phyloP scores from a whole-genome alignment of 1,140 invertebrate species.

The Oncopodura yosiiana region DNA sequence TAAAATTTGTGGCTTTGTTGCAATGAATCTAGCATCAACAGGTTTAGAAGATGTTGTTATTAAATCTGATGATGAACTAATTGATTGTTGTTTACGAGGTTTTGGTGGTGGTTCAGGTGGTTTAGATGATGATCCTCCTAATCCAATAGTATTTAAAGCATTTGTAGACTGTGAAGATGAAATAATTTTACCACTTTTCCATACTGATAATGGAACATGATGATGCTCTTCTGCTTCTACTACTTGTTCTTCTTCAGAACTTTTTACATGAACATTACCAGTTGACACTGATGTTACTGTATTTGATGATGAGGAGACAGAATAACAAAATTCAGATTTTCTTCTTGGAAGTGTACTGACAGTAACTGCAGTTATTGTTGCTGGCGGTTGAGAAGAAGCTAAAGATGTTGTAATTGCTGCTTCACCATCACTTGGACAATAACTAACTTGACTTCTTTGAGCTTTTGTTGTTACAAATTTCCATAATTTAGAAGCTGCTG shows the following conservation, averaged over 20 bases:
- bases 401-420: conserved; percentile 33
- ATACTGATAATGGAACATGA: background rate
- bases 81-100: conserved; percentile 16
- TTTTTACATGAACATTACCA: background rate
- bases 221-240: background rate
- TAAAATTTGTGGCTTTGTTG: conserved; percentile 37
- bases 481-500: conserved; percentile 23
- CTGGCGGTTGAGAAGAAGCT: conserved; percentile 37
- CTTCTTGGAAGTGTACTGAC: conserved; percentile 19
- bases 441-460: background rate
- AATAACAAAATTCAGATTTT: conserved; percentile 12
- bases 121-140: background rate
- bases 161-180: conserved; percentile 29
- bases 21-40: conserved; percentile 38
- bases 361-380: too few relatives aligned
- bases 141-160: conserved; percentile 20
- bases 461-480: conserved; percentile 20
- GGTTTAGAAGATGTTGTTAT: conserved; percentile 3
- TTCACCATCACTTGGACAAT: too few relatives aligned
- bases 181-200: conserved; percentile 5
- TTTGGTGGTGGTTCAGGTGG: conserved; percentile 34
- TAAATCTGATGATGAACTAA: background rate
- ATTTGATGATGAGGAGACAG: background rate
- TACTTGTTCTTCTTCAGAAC: background rate
- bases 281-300: background rate